These are phyloP conservation scores for Drosophila pseudotalamancana DNA, from an alignment of 2,888 invertebrate species.

Conservation along the genomic window DNA sequence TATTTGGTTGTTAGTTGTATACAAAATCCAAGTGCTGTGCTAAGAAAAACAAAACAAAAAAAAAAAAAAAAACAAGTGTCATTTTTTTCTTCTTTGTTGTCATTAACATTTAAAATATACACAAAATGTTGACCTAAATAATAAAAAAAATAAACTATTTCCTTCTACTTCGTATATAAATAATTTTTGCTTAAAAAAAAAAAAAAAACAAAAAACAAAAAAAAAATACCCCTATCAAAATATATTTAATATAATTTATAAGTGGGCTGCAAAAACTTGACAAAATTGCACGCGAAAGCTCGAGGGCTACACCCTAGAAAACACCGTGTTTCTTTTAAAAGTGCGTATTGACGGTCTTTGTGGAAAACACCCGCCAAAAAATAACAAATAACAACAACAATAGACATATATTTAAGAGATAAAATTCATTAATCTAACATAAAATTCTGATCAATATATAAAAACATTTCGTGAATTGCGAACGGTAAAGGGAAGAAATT, in stretches of 20 bases:
- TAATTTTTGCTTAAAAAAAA: conserved; percentile 14
- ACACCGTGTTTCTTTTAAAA: conserved; percentile 44
- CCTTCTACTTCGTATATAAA: conserved; percentile 59
- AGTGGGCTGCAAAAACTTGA: conserved; percentile 48
- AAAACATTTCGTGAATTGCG: conserved; percentile 1
- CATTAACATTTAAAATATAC: conserved; percentile 33
- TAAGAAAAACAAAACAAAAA: conserved; percentile 24
- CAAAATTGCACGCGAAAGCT: conserved; percentile 67
- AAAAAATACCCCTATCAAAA: conserved; percentile 2
- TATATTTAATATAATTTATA: conserved; percentile 12
- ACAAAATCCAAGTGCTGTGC: conserved; percentile 58
- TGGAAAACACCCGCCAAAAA: conserved; percentile 13
- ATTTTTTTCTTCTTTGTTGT: conserved; percentile 40
- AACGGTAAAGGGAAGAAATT: conserved; percentile 9
- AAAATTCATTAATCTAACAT: conserved; percentile 1
- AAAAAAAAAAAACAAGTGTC: conserved; percentile 29
- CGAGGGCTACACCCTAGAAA: conserved; percentile 37
- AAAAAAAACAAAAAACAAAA: background rate
- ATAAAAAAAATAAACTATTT: conserved; percentile 31
- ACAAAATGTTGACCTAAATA: conserved; percentile 63
- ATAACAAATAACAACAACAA: conserved; percentile 1
- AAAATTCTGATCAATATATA: background rate
- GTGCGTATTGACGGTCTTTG: conserved; percentile 39
- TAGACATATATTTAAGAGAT: too few relatives aligned
- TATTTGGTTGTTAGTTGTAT: conserved; percentile 79